Conservation (phyloP, 1,140 invertebrate genomes). For the Gerris buenoi region DNA sequence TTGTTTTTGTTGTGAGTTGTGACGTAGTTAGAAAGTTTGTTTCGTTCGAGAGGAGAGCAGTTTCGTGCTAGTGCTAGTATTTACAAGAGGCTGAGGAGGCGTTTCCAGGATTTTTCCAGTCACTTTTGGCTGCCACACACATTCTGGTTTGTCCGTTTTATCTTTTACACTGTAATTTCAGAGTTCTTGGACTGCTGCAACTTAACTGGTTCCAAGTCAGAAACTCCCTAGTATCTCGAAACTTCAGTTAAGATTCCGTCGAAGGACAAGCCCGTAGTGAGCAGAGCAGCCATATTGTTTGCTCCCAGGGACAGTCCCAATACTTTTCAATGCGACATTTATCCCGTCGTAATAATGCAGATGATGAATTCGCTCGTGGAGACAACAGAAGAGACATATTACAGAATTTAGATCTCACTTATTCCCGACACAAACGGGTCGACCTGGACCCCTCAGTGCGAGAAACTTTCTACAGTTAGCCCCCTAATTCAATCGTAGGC, state of each 20-base stretch:
- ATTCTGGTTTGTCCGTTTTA: not conserved
- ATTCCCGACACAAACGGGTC: not conserved
- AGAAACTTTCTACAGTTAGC: not conserved
- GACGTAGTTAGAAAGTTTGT: not conserved
- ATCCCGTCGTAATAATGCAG: not conserved
- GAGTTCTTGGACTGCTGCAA: not conserved
- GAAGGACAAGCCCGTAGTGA: not conserved
- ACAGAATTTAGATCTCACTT: not conserved
- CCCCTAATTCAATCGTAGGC: not conserved
- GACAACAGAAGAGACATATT: not conserved
- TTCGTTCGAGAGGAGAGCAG: not conserved
- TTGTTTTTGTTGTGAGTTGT: not conserved
- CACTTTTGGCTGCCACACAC: not conserved
- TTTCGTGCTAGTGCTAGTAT: not conserved
- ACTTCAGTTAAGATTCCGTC: not conserved
- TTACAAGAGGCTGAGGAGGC: not conserved
- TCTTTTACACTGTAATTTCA: not conserved
- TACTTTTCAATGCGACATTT: not conserved
- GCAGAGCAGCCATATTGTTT: slow-evolving; percentile 1
- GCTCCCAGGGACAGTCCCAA: not conserved
- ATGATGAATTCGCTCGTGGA: not conserved
- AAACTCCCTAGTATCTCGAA: not conserved
- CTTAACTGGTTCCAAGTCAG: not conserved
- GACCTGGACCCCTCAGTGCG: not conserved
- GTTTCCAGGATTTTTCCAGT: not conserved